Base-by-base conservation (phyloP, 2,888 invertebrate species). In the Leptarthrus brevirostris region DNA sequence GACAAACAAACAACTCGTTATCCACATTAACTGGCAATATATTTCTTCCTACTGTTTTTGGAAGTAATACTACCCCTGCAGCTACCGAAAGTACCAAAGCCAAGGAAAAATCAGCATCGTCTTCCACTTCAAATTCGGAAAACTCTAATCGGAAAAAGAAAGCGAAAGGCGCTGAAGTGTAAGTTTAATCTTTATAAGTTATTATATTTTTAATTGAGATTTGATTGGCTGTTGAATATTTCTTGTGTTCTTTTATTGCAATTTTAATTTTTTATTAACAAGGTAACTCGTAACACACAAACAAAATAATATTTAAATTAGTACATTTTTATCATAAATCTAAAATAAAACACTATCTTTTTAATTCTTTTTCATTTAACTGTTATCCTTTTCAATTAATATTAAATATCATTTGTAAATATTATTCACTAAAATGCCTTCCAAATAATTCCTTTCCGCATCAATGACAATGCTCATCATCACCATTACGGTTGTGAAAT, bases 1-100 rank as follows among this genome's bases (percentile, higher is more conserved):
- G 94, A 75, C 94, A 94, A 84, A 95, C 94, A 8, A 95, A 95
- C 81, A 94, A 94, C 84, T 94, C 94, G 0, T 86, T 95, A 58
- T 92, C 94, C 1, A 93, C 93, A 10, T 91, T 93, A 66, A 93
- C 93, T 2, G 94, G 94, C 26, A 93, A 93, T 82, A 93, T 94
- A 77, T 88, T 94, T 74, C 93, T 94, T 82, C 91, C 84, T 64
- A 76, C 86, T 71, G 56, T 70, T 8, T 72, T 75, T 87, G 1
- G 74, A 8, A 66, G 26, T 18, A 54, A 52, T 14, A 54, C 72
- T 10, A 53, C 22, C 30, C 72, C 56, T 16, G 85, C 82, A 77
- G 85, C 84, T 61, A 87, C 86, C 70, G 72, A 24, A 72, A 72
- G 74, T 16, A 54, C 53, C 2, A 78, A 78, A 34, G 74, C 69